Evolutionary conservation across 2,888 invertebrate species (phyloP).

Genomic region (Bembecia ichneumoniformis): DNA sequence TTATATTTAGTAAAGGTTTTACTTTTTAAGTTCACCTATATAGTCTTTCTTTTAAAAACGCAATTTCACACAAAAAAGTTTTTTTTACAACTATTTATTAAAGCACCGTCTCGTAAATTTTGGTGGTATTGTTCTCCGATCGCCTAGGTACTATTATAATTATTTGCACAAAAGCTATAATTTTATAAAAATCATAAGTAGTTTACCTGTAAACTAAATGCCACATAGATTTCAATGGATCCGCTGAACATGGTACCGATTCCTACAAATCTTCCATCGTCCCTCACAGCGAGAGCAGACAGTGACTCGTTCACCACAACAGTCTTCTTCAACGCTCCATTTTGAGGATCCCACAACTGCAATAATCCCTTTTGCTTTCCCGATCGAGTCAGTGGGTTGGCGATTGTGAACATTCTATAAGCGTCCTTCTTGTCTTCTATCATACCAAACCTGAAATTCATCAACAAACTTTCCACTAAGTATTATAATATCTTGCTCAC

Average conservation of each 20-base stretch:
- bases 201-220: slow-evolving; percentile 88
- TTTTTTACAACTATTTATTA: too few relatives aligned
- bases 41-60: too few relatives aligned
- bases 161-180: too few relatives aligned
- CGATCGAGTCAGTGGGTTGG: slow-evolving; percentile 83
- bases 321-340: slow-evolving; percentile 70
- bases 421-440: slow-evolving; percentile 77
- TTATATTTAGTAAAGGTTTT: too few relatives aligned
- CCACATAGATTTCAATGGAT: slow-evolving; percentile 89
- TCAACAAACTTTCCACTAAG: neutral
- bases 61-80: too few relatives aligned
- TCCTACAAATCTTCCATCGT: slow-evolving; percentile 93
- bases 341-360: slow-evolving; percentile 81
- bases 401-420: slow-evolving; percentile 81
- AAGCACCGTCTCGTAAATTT: too few relatives aligned
- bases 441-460: slow-evolving; percentile 75
- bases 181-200: slow-evolving; percentile 1
- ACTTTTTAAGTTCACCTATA: too few relatives aligned
- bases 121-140: too few relatives aligned
- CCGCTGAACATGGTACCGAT: slow-evolving; percentile 96
- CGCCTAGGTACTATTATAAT: too few relatives aligned
- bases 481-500: too few relatives aligned
- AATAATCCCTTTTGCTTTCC: slow-evolving; percentile 82
- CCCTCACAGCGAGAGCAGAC: slow-evolving; percentile 87
- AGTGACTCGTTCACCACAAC: slow-evolving; percentile 81